Base-by-base conservation (phyloP, 2,888 invertebrate species). In the Lasioglossum morio region DNA sequence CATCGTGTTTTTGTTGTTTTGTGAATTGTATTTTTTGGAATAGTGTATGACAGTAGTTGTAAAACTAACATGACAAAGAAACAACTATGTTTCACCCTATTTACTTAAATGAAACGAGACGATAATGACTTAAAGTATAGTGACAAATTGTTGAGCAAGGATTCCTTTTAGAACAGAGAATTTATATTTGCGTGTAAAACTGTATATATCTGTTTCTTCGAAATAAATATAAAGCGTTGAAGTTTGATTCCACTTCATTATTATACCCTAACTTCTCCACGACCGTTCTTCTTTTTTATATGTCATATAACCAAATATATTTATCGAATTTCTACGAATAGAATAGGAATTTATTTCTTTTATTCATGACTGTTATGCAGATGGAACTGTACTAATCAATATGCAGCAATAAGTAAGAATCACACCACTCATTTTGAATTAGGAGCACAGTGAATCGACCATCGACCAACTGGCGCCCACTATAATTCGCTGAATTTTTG, bases 221-320 rank as follows among this genome's bases (percentile, higher is more conserved):
- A 82, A 87, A 88, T 87, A 87, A 84, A 88, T 88, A 66, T 85
- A 81, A 66, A 77, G 72, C n/a, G 75, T 87, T 89, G 69, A 82
- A 37, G 23, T n/a, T 37, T 16, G 69, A 27, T 37, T 70, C 40
- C n/a, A 34, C 69, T 69, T 69, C 5, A 70, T 66, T 66, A 34
- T 66, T 66, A 23, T 23, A 66, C 30, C 19, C 10, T 8, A 19
- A 23, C 2, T 66, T 23, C 8, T 34, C 48, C 53, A 53, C n/a
- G 23, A 53, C 10, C 23, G 3, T 34, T 30, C 34, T 23, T 23
- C 14, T 37, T 7, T 30, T 66, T 30, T 34, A 2, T 19, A 4
- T 34, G 19, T 34, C 10, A 16, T 63, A 12, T 16, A 63, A 30
- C 14, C 30, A 63, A 27, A 27, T 60, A 8, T 60, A 14, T 14